Percentiles rank a stretch among this genome's conserved stretches.
Conservation (phyloP, 2,113 vertebrate genomes). For the Paramormyrops kingsleyae region DNA sequence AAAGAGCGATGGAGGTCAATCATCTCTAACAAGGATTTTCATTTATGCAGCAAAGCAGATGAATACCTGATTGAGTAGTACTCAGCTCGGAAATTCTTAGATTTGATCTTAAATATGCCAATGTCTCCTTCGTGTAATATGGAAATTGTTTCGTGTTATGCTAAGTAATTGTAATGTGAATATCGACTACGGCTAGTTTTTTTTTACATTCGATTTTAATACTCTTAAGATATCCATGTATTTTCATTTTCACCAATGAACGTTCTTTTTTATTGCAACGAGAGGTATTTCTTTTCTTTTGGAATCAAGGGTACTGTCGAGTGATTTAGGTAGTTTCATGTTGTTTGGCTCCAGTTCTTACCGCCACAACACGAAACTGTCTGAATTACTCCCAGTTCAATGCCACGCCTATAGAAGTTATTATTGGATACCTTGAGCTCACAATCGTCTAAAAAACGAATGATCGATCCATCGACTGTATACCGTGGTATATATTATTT, state of each 20-base stretch:
- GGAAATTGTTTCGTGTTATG: background rate
- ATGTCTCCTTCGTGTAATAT: background rate
- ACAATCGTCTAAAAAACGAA: background rate
- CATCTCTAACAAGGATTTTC: background rate
- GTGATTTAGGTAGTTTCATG: slow-evolving; percentile 99
- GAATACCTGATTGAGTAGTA: background rate
- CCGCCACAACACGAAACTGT: slow-evolving; percentile 95
- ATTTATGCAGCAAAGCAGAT: background rate
- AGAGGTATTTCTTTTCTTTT: background rate
- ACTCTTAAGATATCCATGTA: background rate
- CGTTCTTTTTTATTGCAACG: background rate
- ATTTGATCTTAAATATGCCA: background rate
- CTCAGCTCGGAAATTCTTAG: background rate
- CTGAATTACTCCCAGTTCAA: slow-evolving; percentile 63
- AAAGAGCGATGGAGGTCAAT: slow-evolving; percentile 34
- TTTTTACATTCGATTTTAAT: background rate
- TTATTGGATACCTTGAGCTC: background rate
- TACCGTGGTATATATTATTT: background rate
- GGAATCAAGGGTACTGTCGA: slow-evolving; percentile 69
- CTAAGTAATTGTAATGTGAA: background rate
- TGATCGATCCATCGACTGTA: background rate
- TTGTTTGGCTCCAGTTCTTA: slow-evolving; percentile 88
- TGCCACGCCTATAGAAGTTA: background rate
- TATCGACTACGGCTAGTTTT: background rate
- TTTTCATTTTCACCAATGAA: background rate